Evolutionary conservation across 2,888 invertebrate genomes (phyloP), one percentile per base, ranked within the genome.

Genomic region (Saturnia pavonia): DNA sequence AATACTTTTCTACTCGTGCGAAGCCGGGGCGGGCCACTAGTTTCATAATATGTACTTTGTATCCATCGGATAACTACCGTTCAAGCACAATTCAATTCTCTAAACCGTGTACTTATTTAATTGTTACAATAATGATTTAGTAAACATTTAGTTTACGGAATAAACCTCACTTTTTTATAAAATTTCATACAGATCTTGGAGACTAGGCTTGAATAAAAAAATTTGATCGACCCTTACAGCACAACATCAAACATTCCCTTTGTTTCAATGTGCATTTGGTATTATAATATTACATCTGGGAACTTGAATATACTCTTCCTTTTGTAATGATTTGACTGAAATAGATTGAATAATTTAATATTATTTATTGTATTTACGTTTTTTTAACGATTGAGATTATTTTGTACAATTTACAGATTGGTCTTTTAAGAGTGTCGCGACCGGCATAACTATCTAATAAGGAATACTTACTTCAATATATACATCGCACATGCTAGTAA

Each of bases 391-490:
- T 51, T 68, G 60, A 68, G 68, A 68, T 71, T 70, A 22, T 78
- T 80, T 79, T 80, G 76, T 85, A 80, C 83, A 78, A 82, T 89
- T 92, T 92, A 89, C 93, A 94, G 93, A 94, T 94, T 92, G 93
- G 92, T 93, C 93, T 86, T 94, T 94, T 93, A 94, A 93, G 90
- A 91, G 88, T 89, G 91, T 92, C 83, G 85, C 91, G 80, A 90
- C 90, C 82, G 92, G 92, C 84, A 88, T 92, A 88, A 88, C 88
- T 80, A 88, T 91, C 78, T 92, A 91, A 86, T 81, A 79, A 80
- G 80, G 82, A 83, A 79, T 74, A 76, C 74, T 77, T 83, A 80
- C 82, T n/a, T n/a, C n/a, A n/a, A n/a, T n/a, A 74, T 76, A 78
- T 79, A 80, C 82, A 78, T 78, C 82, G 83, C 85, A 85, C 83